Evolutionary conservation across 23 tunicate genomes (phyloP).

Genomic region (Styela plicata): DNA sequence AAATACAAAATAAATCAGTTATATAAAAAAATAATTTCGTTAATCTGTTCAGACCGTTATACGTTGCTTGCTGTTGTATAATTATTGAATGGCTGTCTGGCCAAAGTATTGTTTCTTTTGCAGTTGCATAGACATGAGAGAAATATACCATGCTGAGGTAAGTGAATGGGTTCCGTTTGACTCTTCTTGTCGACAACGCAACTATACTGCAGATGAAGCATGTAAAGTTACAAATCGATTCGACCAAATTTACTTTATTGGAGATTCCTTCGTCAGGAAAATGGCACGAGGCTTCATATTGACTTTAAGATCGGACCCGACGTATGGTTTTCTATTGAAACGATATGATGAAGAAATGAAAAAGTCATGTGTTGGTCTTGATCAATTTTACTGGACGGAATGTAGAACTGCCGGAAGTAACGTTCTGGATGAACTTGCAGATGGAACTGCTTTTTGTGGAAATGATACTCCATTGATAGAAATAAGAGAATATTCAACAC

Average conservation of each 20-base stretch:
- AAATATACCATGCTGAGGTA: conserved; percentile 28
- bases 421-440: neutral
- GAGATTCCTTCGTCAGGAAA: conserved; percentile 65
- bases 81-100: too few species aligned
- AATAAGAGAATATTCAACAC: neutral
- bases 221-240: conserved; percentile 4
- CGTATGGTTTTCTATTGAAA: conserved; percentile 29
- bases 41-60: too few species aligned
- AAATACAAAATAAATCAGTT: too few species aligned
- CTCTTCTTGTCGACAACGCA: conserved; percentile 12
- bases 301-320: conserved; percentile 25
- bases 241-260: conserved; percentile 44
- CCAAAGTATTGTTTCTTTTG: too few species aligned
- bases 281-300: conserved; percentile 44
- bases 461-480: neutral
- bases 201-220: conserved; percentile 30
- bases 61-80: too few species aligned
- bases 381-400: conserved; percentile 28
- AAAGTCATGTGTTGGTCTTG: conserved; percentile 13
- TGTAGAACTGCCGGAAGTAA: neutral
- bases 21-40: too few species aligned
- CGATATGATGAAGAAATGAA: conserved; percentile 19
- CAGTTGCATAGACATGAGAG: conserved; percentile 32
- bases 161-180: conserved; percentile 11
- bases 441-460: conserved; percentile 12